Evolutionary conservation across 2,797 vertebrate species (phyloP), one percentile per base, ranked within the genome.

Genomic region (Alcedo quadribrachys): DNA sequence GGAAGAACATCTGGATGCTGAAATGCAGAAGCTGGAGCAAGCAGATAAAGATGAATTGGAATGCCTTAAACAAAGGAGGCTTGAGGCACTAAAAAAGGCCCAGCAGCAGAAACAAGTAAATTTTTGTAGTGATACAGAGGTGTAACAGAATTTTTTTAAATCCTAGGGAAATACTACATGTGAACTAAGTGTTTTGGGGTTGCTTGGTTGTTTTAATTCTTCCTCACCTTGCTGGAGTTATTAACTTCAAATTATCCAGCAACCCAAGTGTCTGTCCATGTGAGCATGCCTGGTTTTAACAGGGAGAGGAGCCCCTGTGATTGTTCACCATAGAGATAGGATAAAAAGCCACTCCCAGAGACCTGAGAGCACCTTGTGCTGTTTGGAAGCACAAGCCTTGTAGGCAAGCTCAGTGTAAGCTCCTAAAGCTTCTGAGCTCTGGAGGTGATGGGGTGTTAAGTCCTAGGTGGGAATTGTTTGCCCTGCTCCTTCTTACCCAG

Each of bases 31-130:
- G 96, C 90, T 99, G 71, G 99, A 98, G 48, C 98, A 98, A 62
- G 97, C 99, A 97, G 99, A 99, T 85, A 99, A 99, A 85, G 99
- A 99, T 76, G 99, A 99, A 61, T 94, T 99, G 90, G 99, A 99
- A 66, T 96, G 89, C 73, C 98, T 99, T 90, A 99, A 98, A 95
- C 98, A 99, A 95, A 99, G 97, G 94, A 98, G 99, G 43, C 96
- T 99, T 33, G 98, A 99, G 78, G 98, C 99, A 7, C 97, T 99
- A n/a, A 99, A 98, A 94, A 99, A 99, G 97, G 97, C 98, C 16
- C 99, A 99, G 90, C 99, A 99, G 97, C 99, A 99, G 97, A 99
- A 99, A 98, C 99, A 99, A 98, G 99, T 99, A 96, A 97, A 97
- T 80, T 89, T 55, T 69, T 93, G 40, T 71, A 63, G 66, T 93